phyloP scores from a whole-genome alignment of 2,888 invertebrate genomes.

The Druceiella hillmani region DNA sequence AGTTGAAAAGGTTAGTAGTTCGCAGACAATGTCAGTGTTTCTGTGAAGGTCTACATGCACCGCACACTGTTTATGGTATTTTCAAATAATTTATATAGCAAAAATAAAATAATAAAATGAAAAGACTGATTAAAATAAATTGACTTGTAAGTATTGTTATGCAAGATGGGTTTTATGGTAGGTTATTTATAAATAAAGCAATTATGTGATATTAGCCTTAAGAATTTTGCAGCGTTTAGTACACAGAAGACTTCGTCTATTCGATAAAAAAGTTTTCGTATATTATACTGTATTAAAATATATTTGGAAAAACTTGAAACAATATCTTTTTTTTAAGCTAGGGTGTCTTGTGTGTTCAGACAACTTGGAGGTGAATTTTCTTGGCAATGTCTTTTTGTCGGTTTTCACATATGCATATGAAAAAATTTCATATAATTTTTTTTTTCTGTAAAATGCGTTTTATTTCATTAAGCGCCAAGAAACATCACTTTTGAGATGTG shows the following conservation, averaged over 20 bases:
- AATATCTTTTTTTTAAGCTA: conserved; percentile 44
- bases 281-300: conserved; percentile 29
- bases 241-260: neutral
- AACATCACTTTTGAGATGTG: conserved; percentile 48
- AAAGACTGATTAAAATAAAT: no score
- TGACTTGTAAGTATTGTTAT: no score
- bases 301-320: conserved; percentile 30
- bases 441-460: neutral
- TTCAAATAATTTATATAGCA: no score
- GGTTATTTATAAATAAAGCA: conserved; percentile 15
- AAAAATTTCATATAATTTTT: neutral
- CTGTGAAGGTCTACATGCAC: no score
- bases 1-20: conserved; percentile 92
- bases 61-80: no score
- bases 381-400: conserved; percentile 23
- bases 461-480: conserved; percentile 15
- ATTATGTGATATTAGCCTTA: conserved; percentile 28
- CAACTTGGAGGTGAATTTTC: conserved; percentile 47
- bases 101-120: no score
- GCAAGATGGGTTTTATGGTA: no score
- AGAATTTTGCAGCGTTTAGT: conserved; percentile 17
- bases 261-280: neutral
- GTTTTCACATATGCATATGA: no score
- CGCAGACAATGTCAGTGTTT: neutral
- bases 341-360: conserved; percentile 45